Conservation (phyloP, 2,113 vertebrate species). For the Garra rufa region DNA sequence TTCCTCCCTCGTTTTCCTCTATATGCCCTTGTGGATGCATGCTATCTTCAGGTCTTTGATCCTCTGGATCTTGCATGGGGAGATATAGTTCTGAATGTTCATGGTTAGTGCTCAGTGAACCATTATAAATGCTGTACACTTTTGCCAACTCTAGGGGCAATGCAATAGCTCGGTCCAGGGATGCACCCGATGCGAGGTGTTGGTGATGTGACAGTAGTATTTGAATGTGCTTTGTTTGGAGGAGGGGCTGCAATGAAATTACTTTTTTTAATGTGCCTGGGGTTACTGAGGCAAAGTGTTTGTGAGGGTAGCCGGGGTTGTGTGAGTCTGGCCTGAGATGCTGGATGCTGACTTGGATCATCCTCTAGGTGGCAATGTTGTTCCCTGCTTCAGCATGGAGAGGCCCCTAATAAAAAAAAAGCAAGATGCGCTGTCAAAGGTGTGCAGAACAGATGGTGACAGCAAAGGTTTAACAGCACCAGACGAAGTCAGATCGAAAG, state of each 20-base stretch:
- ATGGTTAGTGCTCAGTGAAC: slow-evolving; percentile 51
- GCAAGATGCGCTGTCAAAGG: neutral
- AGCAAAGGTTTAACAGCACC: slow-evolving; percentile 47
- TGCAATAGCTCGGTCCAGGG: slow-evolving; percentile 21
- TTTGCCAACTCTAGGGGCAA: slow-evolving; percentile 1
- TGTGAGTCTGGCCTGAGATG: slow-evolving; percentile 40
- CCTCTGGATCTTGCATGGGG: slow-evolving; percentile 61
- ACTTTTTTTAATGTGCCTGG: neutral
- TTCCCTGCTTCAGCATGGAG: slow-evolving; percentile 59
- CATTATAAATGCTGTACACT: slow-evolving; percentile 9
- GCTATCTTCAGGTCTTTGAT: slow-evolving; percentile 63
- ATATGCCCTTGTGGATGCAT: slow-evolving; percentile 58
- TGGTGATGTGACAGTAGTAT: slow-evolving; percentile 2
- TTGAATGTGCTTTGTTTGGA: slow-evolving; percentile 12
- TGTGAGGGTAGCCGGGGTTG: neutral
- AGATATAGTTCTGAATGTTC: slow-evolving; percentile 68
- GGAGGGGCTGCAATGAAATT: slow-evolving; percentile 13
- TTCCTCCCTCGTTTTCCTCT: slow-evolving; percentile 48
- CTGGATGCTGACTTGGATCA: neutral
- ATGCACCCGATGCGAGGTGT: neutral
- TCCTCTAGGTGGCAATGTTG: slow-evolving; percentile 75
- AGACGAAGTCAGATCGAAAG: slow-evolving; percentile 35
- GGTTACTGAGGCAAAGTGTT: neutral
- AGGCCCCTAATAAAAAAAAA: neutral
- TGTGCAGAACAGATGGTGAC: slow-evolving; percentile 50